phyloP scores from a whole-genome alignment of 2,797 vertebrate species.

The Esox lucius region DNA sequence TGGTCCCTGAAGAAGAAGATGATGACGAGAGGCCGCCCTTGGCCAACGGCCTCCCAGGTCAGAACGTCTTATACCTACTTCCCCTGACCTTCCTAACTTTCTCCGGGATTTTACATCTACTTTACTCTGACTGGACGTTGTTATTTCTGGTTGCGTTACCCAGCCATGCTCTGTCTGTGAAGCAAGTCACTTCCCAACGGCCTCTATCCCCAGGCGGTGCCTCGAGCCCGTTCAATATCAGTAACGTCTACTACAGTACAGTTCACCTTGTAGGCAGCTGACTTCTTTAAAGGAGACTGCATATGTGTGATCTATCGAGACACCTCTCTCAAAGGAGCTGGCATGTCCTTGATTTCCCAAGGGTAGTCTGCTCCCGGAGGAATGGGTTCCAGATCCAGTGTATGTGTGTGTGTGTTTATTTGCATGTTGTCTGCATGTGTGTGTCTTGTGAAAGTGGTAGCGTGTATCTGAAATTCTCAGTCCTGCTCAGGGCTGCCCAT shows the following conservation, averaged over 20 bases:
- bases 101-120: not conserved
- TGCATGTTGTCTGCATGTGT: not conserved
- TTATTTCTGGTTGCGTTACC: not conserved
- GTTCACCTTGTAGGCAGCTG: conserved; percentile 48
- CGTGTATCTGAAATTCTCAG: not conserved
- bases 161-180: not conserved
- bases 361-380: conserved; percentile 39
- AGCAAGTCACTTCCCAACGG: not conserved
- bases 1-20: conserved; percentile 93
- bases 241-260: conserved; percentile 8
- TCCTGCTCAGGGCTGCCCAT: not conserved
- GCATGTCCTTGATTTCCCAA: conserved; percentile 37
- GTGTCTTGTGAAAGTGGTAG: not conserved
- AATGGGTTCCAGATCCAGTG: conserved; percentile 39
- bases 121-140: not conserved
- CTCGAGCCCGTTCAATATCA: conserved; percentile 1
- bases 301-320: conserved; percentile 52
- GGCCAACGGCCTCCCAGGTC: conserved; percentile 84
- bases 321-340: conserved; percentile 18
- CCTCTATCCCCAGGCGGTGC: not conserved
- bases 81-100: not conserved
- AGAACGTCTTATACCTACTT: conserved; percentile 34
- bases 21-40: conserved; percentile 86
- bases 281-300: conserved; percentile 6
- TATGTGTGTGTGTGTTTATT: not conserved